A percentile compares a stretch with the other conserved stretches of the same genome.
phyloP scores from a whole-genome alignment of 2,797 vertebrate genomes.

The Takifugu ocellatus region DNA sequence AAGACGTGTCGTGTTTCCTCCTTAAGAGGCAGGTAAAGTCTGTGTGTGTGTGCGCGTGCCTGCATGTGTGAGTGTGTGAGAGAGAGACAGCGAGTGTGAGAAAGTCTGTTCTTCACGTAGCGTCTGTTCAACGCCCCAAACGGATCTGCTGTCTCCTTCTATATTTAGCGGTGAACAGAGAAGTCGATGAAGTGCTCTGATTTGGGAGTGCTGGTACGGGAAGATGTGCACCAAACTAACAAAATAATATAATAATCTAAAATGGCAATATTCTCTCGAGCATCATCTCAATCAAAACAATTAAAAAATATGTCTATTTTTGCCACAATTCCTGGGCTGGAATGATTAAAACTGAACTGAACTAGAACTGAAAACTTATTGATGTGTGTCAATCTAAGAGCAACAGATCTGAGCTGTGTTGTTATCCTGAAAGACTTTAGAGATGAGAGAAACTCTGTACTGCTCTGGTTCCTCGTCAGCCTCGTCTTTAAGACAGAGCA shows the following conservation, averaged over 20 bases:
- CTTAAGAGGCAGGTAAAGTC: constrained; percentile 54
- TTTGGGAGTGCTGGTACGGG: constrained; percentile 23
- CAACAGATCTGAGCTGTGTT: background rate
- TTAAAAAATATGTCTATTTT: no score
- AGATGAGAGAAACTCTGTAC: no score
- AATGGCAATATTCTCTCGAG: no score
- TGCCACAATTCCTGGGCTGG: no score
- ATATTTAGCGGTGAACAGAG: constrained; percentile 17
- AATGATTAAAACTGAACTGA: background rate
- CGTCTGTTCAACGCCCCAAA: constrained; percentile 46
- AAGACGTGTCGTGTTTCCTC: constrained; percentile 39
- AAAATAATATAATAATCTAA: no score
- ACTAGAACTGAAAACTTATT: background rate
- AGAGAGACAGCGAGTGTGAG: constrained; percentile 5
- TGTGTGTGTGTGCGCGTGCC: constrained; percentile 23
- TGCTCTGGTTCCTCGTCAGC: no score
- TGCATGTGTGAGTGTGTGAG: constrained; percentile 18
- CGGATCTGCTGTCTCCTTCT: constrained; percentile 54
- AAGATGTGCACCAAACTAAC: constrained; percentile 1
- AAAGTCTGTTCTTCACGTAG: constrained; percentile 40
- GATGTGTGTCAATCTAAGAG: background rate
- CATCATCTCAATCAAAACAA: no score
- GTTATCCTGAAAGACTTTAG: background rate
- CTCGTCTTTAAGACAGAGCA: no score
- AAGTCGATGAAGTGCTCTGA: constrained; percentile 12